Evolutionary conservation across 2,888 invertebrate species (phyloP).

Genomic region (Coremacera marginata): DNA sequence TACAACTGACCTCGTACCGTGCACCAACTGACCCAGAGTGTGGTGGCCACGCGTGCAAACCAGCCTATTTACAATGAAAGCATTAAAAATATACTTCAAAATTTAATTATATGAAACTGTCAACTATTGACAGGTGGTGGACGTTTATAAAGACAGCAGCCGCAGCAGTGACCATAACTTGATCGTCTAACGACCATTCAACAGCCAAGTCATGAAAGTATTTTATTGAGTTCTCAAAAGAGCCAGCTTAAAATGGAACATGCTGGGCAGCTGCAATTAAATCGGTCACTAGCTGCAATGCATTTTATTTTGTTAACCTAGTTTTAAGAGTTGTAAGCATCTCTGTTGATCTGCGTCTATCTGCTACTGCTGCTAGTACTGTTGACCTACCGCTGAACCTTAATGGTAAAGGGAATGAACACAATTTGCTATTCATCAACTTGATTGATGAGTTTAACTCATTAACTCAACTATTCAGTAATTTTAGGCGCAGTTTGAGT

Average conservation of each 20-base stretch:
- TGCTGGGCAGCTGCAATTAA: conserved; percentile 2
- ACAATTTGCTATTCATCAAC: background rate
- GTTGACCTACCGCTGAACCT: background rate
- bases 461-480: background rate
- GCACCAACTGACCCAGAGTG: too few relatives aligned
- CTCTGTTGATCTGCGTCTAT: too few relatives aligned
- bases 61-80: too few relatives aligned
- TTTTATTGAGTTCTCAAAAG: background rate
- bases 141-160: background rate
- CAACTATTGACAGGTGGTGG: conserved; percentile 1
- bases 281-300: background rate
- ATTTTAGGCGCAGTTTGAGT: background rate
- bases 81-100: background rate
- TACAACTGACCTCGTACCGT: too few relatives aligned
- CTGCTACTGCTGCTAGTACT: background rate
- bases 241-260: background rate
- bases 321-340: background rate
- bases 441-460: conserved; percentile 14
- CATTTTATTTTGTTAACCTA: conserved; percentile 1
- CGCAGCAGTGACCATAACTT: background rate
- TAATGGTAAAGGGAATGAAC: background rate
- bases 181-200: too few relatives aligned
- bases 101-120: background rate
- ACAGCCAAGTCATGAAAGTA: too few relatives aligned
- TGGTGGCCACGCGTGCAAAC: too few relatives aligned